Percentiles rank a stretch among this genome's conserved stretches.
phyloP scores from a whole-genome alignment of 2,113 vertebrate species.

The Urocolius indicus region DNA sequence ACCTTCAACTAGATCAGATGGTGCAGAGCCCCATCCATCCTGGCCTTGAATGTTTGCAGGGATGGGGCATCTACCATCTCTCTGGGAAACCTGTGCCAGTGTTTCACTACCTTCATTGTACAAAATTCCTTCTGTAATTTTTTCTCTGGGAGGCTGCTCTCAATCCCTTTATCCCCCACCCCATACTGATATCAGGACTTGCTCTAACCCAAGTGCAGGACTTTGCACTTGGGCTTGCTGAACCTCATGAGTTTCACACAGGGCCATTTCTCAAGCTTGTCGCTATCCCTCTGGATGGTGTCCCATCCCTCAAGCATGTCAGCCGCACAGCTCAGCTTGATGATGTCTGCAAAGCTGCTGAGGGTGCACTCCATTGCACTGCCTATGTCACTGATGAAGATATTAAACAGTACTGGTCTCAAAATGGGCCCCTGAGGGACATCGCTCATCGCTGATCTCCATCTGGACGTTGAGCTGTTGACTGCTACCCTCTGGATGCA shows the following conservation, averaged over 20 bases:
- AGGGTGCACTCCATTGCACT: neutral
- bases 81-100: neutral
- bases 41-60: neutral
- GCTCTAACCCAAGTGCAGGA: neutral
- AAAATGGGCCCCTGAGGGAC: neutral
- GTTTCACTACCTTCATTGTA: rapidly evolving
- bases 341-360: neutral
- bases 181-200: neutral
- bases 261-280: rapidly evolving
- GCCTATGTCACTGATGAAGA: rapidly evolving
- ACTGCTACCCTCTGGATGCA: neutral
- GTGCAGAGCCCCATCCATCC: neutral
- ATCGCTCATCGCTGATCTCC: neutral
- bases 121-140: neutral
- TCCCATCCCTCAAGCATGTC: neutral
- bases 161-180: neutral
- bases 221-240: neutral
- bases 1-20: neutral
- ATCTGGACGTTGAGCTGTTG: neutral
- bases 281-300: neutral
- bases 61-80: neutral
- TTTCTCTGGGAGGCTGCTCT: neutral
- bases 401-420: neutral
- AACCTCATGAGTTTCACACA: neutral
- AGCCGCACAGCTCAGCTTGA: neutral